These are phyloP conservation scores for Tachina grossa DNA, from an alignment of 2,888 invertebrate species.

Conservation along the genomic window DNA sequence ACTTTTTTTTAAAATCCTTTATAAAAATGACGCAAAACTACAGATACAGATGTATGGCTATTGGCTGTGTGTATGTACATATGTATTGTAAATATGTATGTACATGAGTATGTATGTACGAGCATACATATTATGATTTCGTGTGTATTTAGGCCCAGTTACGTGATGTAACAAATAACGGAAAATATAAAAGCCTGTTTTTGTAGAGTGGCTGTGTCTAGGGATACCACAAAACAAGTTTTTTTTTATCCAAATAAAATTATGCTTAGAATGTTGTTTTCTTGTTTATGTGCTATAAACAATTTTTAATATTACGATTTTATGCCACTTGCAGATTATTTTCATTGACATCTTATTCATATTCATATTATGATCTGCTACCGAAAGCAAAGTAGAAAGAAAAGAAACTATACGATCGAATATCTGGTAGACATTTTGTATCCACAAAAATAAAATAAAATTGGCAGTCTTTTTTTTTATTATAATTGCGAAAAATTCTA, in stretches of 20 bases:
- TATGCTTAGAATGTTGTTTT: not conserved
- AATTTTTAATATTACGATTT: no score
- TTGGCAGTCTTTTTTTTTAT: no score
- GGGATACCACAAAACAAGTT: not conserved
- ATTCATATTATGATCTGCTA: no score
- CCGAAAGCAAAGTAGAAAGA: no score
- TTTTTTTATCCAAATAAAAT: no score
- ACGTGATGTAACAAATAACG: conserved; percentile 73
- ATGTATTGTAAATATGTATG: not conserved
- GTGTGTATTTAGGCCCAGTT: conserved; percentile 71
- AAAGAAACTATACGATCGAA: no score
- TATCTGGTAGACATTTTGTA: no score
- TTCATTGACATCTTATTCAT: no score
- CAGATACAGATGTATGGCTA: not conserved
- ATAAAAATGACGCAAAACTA: conserved; percentile 13
- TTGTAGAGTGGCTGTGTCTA: conserved; percentile 14
- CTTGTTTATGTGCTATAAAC: not conserved
- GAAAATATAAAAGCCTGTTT: conserved; percentile 71
- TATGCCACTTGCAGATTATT: no score
- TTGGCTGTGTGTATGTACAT: not conserved
- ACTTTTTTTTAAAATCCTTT: conserved; percentile 20
- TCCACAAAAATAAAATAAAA: no score
- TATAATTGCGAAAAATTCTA: no score
- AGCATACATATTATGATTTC: conserved; percentile 59
- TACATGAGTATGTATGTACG: not conserved